Conservation (phyloP, 2,888 invertebrate species). For the Rhagonycha fulva region DNA sequence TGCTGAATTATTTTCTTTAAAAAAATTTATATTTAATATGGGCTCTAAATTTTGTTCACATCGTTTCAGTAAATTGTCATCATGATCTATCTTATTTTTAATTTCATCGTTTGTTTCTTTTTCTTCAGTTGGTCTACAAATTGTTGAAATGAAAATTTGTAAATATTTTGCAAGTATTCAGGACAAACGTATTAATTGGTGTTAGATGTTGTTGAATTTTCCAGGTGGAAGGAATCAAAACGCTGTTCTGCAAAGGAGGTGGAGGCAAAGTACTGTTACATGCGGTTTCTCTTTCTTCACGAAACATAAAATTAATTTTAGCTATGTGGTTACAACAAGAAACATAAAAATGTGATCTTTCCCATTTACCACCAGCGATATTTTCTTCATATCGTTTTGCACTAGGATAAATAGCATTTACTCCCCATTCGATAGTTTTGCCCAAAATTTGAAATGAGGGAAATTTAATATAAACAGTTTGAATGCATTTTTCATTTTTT, state of each 20-base stretch:
- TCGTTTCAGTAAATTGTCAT: constrained; percentile 22
- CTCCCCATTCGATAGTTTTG: constrained; percentile 63
- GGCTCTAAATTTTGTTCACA: constrained; percentile 32
- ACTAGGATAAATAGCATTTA: constrained; percentile 60
- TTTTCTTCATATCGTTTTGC: constrained; percentile 46
- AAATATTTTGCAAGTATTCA: background rate
- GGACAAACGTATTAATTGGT: background rate
- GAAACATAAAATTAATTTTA: constrained; percentile 48
- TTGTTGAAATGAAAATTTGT: background rate
- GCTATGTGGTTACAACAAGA: constrained; percentile 62
- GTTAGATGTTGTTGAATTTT: constrained; percentile 37
- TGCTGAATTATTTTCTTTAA: constrained; percentile 56
- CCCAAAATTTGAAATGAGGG: constrained; percentile 62
- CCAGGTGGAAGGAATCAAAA: constrained; percentile 52
- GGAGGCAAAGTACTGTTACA: constrained; percentile 45
- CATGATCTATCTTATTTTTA: background rate
- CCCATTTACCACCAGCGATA: constrained; percentile 40
- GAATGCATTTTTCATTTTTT: constrained; percentile 61
- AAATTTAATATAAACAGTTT: constrained; percentile 61
- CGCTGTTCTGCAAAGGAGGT: constrained; percentile 53
- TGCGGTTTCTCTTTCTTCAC: constrained; percentile 34
- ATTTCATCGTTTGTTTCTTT: background rate
- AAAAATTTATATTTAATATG: constrained; percentile 40
- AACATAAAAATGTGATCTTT: constrained; percentile 55
- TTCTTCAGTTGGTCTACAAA: background rate